These are phyloP conservation scores for Apodemia duryi DNA, from an alignment of 2,888 invertebrate genomes.

Conservation along the genomic window DNA sequence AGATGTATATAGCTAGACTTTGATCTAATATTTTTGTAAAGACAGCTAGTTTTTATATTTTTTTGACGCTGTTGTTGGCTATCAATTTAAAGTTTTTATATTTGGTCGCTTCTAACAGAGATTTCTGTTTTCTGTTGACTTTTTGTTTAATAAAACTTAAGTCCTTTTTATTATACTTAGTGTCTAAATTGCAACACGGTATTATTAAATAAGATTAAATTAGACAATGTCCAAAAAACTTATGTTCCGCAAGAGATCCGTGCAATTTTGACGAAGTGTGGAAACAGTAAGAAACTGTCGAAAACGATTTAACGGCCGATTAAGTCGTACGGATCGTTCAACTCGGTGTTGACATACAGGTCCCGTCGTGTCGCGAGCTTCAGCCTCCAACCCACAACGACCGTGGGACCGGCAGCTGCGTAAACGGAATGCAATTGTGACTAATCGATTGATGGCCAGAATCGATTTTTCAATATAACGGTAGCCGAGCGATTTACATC, in stretches of 20 bases:
- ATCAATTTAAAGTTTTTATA: no score
- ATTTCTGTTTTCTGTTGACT: no score
- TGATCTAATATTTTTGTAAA: no score
- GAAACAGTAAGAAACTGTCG: constrained; percentile 52
- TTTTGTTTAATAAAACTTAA: no score
- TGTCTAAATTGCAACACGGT: constrained; percentile 29
- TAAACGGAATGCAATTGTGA: constrained; percentile 64
- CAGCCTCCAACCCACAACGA: constrained; percentile 43
- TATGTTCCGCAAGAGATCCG: constrained; percentile 33
- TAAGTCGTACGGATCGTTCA: constrained; percentile 42
- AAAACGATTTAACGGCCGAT: constrained; percentile 59
- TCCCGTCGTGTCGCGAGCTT: constrained; percentile 11
- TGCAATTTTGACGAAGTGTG: constrained; percentile 46
- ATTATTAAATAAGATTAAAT: constrained; percentile 34
- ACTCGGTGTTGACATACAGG: constrained; percentile 42
- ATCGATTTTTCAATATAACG: constrained; percentile 77
- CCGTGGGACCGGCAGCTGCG: constrained; percentile 69
- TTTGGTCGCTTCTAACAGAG: no score
- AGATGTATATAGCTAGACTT: no score
- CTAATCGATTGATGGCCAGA: constrained; percentile 63
- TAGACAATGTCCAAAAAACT: constrained; percentile 32
- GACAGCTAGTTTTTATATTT: no score
- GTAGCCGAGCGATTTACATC: constrained; percentile 72
- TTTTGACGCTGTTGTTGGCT: no score
- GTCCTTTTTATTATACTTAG: no score